A percentile compares a stretch with the other conserved stretches of the same genome.
These are phyloP conservation scores for Lineus longissimus DNA, from an alignment of 1,140 invertebrate genomes.

Conservation along the genomic window DNA sequence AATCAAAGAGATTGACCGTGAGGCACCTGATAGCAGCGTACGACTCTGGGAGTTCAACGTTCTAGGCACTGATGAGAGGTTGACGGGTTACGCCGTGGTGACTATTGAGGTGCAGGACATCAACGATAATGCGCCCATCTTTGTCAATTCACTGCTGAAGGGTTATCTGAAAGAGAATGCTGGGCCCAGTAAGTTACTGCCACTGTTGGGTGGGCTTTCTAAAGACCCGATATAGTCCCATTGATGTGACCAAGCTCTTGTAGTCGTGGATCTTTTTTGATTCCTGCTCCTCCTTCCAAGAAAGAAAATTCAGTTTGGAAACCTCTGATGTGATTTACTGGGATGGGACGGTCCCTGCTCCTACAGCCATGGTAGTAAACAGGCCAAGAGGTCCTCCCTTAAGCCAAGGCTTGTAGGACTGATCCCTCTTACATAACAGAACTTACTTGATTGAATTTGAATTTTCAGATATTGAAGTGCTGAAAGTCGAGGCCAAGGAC, in stretches of 20 bases:
- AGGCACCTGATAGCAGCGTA: conserved; percentile 91
- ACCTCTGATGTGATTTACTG: background rate
- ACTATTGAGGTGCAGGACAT: conserved; percentile 96
- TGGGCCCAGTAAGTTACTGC: conserved; percentile 14
- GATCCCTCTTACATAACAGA: background rate
- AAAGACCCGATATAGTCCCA: too few species aligned
- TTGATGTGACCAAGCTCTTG: too few species aligned
- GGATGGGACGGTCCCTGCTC: too few species aligned
- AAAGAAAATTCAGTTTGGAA: background rate
- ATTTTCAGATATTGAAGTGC: background rate
- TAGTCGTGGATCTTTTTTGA: too few species aligned
- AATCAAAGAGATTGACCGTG: conserved; percentile 84
- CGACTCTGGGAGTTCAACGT: conserved; percentile 96
- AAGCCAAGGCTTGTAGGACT: too few species aligned
- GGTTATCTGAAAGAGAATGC: conserved; percentile 34
- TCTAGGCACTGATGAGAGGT: conserved; percentile 91
- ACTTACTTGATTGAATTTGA: background rate
- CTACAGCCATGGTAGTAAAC: too few species aligned
- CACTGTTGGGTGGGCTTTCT: too few species aligned
- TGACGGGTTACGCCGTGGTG: conserved; percentile 95
- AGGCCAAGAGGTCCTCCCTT: too few species aligned
- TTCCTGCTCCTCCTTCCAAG: too few species aligned
- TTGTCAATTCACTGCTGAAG: conserved; percentile 60
- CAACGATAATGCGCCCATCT: conserved; percentile 96
- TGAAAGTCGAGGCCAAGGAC: background rate